Conservation (phyloP, 2,888 invertebrate genomes). For the Acleris laterana region DNA sequence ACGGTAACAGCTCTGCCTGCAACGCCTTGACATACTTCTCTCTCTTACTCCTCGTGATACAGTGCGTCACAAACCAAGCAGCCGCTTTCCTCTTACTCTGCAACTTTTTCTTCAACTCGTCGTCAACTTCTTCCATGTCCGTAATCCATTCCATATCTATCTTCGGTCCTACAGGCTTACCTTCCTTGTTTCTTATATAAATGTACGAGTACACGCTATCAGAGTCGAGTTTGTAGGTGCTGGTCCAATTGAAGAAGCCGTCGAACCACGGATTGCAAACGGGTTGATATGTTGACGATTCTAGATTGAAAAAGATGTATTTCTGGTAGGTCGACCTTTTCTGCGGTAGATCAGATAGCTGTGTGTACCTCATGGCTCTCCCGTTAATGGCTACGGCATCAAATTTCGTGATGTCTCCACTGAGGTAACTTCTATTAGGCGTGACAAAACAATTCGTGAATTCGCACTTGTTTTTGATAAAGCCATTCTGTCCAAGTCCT, state of each 20-base stretch:
- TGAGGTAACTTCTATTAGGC: conserved; percentile 25
- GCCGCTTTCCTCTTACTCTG: conserved; percentile 66
- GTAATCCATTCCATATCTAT: conserved; percentile 38
- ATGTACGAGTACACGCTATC: conserved; percentile 44
- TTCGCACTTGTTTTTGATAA: conserved; percentile 37
- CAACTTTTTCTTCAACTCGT: conserved; percentile 49
- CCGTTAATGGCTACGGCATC: conserved; percentile 40
- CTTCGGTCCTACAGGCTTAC: conserved; percentile 36
- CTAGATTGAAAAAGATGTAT: conserved; percentile 44
- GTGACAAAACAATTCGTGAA: conserved; percentile 39
- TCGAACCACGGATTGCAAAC: conserved; percentile 41
- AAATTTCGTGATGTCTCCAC: conserved; percentile 36
- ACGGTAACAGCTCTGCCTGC: conserved; percentile 50
- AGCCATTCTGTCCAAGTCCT: conserved; percentile 30
- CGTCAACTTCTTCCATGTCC: conserved; percentile 41
- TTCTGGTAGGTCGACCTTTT: conserved; percentile 42
- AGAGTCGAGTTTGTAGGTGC: conserved; percentile 44
- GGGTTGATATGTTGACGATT: conserved; percentile 43
- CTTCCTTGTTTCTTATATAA: conserved; percentile 38
- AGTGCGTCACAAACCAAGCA: conserved; percentile 78
- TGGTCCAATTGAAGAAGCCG: conserved; percentile 47
- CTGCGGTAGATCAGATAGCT: conserved; percentile 28
- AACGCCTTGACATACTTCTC: conserved; percentile 52
- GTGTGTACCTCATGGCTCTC: conserved; percentile 16
- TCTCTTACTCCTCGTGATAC: conserved; percentile 59